Base-by-base conservation (phyloP, 2,113 vertebrate species). In the Paralichthys olivaceus region DNA sequence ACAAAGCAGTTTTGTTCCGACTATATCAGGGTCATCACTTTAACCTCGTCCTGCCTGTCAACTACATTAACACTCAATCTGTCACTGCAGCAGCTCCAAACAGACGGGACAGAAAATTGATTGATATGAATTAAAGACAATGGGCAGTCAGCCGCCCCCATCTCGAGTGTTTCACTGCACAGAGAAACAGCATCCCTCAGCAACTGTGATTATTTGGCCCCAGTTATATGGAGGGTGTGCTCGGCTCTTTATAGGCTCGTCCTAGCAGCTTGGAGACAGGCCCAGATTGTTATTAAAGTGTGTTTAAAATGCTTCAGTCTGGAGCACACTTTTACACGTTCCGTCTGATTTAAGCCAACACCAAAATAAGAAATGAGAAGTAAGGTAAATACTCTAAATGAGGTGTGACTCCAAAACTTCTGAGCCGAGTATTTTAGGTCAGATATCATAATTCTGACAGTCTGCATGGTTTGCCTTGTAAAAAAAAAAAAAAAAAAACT, bases 131-230 rank as follows among this genome's bases (percentile, higher is more conserved):
- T 6, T 47, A 76, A 20, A 72, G 55, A 51, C 43, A 40, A 40
- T 40, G 37, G 9, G 49, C 75, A 45, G 76, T 4, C 77, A 73
- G 26, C 83, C 73, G 67, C 7, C 7, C 4, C 17, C 70, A 66
- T 49, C 72, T 56, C 66, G 22, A 19, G 51, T 57, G 56, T 75
- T 82, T 89, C 72, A 87, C 84, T 83, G 56, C 62, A 0, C 70
- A 53, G 63, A 75, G 56, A 85, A 79, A 83, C 66, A 80, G 85
- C 89, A 79, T 92, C 90, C 86, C 69, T 93, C 90, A 84, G 61
- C 85, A 84, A 72, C 72, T 84, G 37, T 83, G 78, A 92, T 91
- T 89, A 92, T 83, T 89, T 81, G 81, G 82, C 79, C 54, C 40
- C 72, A 15, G 55, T 59, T 57, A 29, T 32, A 71, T 56, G 47